Percentiles rank a stretch among this genome's conserved stretches.
These are phyloP conservation scores for Acanthoscelides obtectus DNA, from an alignment of 2,888 invertebrate species.

Conservation along the genomic window DNA sequence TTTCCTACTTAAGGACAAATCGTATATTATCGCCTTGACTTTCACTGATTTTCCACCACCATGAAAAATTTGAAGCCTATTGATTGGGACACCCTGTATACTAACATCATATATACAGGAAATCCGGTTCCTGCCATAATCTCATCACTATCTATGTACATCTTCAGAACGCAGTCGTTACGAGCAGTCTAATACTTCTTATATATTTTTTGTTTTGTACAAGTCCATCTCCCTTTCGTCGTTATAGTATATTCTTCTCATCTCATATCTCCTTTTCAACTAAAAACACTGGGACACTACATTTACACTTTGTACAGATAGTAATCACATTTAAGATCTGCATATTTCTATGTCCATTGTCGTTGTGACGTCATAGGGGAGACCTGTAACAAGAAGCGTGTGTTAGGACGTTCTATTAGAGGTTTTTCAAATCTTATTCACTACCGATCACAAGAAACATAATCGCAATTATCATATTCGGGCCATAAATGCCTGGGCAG, in stretches of 20 bases:
- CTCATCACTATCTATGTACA: conserved; percentile 41
- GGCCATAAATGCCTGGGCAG: too few species aligned
- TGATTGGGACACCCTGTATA: background rate
- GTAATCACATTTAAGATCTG: conserved; percentile 58
- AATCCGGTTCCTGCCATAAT: background rate
- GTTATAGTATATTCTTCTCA: conserved; percentile 9
- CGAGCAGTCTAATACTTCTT: conserved; percentile 41
- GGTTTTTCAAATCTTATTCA: too few species aligned
- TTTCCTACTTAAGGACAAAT: too few species aligned
- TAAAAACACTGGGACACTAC: conserved; percentile 50
- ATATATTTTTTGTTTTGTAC: conserved; percentile 35
- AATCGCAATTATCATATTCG: too few species aligned
- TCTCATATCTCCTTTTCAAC: conserved; percentile 22
- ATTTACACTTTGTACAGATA: conserved; percentile 59
- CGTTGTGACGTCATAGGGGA: conserved; percentile 45
- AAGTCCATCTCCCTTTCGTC: conserved; percentile 42
- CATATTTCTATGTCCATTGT: conserved; percentile 49
- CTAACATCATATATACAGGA: background rate
- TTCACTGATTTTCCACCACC: too few species aligned
- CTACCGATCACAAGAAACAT: too few species aligned
- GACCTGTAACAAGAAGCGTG: conserved; percentile 37
- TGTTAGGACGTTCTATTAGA: background rate
- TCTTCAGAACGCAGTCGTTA: conserved; percentile 36
- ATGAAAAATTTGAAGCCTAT: background rate
- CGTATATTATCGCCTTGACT: too few species aligned